Percentiles rank a stretch among this genome's conserved stretches.
Evolutionary conservation across 2,113 vertebrate species (phyloP).

Genomic region (Polypterus senegalus): DNA sequence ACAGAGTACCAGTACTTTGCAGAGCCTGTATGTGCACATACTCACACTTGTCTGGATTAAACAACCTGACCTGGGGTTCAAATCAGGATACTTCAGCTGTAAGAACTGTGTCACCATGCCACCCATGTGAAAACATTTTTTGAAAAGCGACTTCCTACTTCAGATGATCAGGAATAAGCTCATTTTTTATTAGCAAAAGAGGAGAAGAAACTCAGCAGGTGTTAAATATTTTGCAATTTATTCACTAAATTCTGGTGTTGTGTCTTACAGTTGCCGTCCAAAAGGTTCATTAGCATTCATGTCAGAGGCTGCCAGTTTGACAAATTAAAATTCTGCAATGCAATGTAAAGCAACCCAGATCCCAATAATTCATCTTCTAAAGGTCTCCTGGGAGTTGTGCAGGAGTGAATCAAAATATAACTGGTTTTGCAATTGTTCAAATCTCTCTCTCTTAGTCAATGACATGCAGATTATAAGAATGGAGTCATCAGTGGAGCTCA

Average conservation of each 20-base stretch:
- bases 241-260: slow-evolving; percentile 30
- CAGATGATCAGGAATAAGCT: neutral
- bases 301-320: slow-evolving; percentile 42
- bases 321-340: slow-evolving; percentile 46
- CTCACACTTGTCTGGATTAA: too few relatives aligned
- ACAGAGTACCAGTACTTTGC: too few relatives aligned
- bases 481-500: too few relatives aligned
- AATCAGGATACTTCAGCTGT: too few relatives aligned
- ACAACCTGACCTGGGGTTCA: too few relatives aligned
- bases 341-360: slow-evolving; percentile 19
- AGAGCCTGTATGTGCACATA: too few relatives aligned
- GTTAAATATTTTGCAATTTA: slow-evolving; percentile 12
- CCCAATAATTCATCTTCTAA: slow-evolving; percentile 30
- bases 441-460: too few relatives aligned
- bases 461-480: too few relatives aligned
- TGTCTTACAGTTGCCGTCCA: slow-evolving; percentile 30
- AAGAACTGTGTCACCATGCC: too few relatives aligned
- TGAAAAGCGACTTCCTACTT: neutral
- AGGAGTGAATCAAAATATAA: slow-evolving; percentile 36
- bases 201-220: slow-evolving; percentile 14
- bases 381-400: slow-evolving; percentile 35
- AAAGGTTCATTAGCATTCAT: slow-evolving; percentile 40
- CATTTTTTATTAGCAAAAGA: neutral
- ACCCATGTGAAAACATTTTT: neutral
- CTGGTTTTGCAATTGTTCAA: neutral